Evolutionary conservation across 2,113 vertebrate species (phyloP).

Genomic region (Pogona vitticeps): DNA sequence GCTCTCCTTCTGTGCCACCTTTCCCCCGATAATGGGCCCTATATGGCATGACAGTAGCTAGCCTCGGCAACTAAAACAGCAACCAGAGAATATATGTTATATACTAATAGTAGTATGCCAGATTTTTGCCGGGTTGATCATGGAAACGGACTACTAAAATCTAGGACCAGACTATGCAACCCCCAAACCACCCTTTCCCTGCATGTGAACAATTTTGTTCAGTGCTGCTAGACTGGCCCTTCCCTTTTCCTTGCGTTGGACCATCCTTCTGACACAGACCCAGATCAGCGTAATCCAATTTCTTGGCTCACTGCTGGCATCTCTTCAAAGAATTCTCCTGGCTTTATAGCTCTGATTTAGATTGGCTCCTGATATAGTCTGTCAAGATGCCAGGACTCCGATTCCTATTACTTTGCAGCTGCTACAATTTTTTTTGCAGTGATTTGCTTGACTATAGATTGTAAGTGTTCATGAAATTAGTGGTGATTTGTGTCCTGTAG

Average conservation of each 20-base stretch:
- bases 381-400: background rate
- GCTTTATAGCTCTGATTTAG: background rate
- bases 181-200: background rate
- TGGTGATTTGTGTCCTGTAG: background rate
- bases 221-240: background rate
- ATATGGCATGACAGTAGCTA: no score
- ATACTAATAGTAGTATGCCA: background rate
- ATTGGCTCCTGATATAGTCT: background rate
- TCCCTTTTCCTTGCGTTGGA: background rate
- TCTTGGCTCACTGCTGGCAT: background rate
- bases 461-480: background rate
- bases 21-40: no score
- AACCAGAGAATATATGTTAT: background rate
- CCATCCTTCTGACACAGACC: background rate
- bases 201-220: background rate
- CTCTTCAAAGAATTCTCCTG: background rate
- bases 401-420: background rate
- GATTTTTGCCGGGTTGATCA: background rate
- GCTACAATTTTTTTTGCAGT: background rate
- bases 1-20: no score
- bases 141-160: background rate
- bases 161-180: background rate
- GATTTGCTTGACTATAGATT: constrained; percentile 28
- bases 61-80: background rate
- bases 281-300: background rate